These are phyloP conservation scores for Acanthopleura granulata DNA, from an alignment of 2,888 invertebrate species.

Conservation along the genomic window DNA sequence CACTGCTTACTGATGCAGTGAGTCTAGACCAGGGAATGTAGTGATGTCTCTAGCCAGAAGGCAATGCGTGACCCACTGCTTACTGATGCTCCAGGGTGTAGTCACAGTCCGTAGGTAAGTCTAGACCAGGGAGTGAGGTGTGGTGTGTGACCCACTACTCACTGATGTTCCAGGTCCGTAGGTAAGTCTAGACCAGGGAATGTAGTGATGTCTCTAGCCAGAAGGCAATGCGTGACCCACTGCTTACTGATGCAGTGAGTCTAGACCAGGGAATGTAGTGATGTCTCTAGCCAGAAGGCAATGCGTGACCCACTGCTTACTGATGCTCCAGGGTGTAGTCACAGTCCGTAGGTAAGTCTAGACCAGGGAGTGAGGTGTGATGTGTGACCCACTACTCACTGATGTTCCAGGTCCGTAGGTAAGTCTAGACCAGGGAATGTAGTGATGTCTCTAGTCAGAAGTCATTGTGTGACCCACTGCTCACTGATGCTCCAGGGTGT, in stretches of 20 bases:
- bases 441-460: slow-evolving; percentile 68
- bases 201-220: not conserved
- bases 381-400: not conserved
- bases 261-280: no score
- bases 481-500: slow-evolving; percentile 75
- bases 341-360: no score
- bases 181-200: no score
- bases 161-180: no score
- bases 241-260: no score
- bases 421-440: no score
- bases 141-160: not conserved
- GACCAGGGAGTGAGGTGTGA: no score
- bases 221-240: not conserved
- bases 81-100: slow-evolving; percentile 74
- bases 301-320: no score
- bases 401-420: no score
- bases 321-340: no score
- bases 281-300: no score
- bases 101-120: not conserved
- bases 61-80: slow-evolving; percentile 77
- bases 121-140: no score
- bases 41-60: slow-evolving; percentile 67
- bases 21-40: not conserved
- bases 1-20: not conserved
- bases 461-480: slow-evolving; percentile 77